Evolutionary conservation across 2,888 invertebrate genomes (phyloP), one percentile per base, ranked within the genome.

Genomic region (Troides aeacus): DNA sequence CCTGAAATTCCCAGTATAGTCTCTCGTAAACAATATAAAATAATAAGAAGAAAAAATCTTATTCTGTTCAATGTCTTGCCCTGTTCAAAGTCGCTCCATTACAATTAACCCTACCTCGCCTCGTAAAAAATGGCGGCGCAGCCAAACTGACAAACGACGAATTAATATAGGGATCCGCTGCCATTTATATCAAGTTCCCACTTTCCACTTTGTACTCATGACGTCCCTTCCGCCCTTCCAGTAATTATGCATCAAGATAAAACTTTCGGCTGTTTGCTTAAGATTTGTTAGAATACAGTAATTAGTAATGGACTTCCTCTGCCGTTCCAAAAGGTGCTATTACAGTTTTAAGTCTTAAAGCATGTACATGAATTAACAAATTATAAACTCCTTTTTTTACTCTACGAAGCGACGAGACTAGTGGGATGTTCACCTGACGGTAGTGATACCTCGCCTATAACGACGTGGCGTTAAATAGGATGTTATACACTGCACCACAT

Each of bases 91-190:
- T 77, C 78, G 74, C 78, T 80, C 78, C 77, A 78, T 83, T 84
- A 88, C 87, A 88, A 86, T 89, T 89, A 88, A 87, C 84, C 83
- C 84, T 81, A 81, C 82, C 77, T 76, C 79, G 78, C 75, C 77
- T 78, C 83, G 80, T 79, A 83, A 86, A 87, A 87, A 88, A 86
- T 85, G 78, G 80, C 84, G 78, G 78, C 81, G 80, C 79, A 77
- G 76, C 77, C 77, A 80, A 79, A 82, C 83, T 78, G 82, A 88
- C 86, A 87, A 89, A 89, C 87, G 88, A 89, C 88, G 84, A 86
- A 88, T 89, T 90, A 89, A 90, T 89, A 88, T 84, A 79, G 78
- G 82, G 83, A 82, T 82, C 84, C 78, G 75, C 77, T 75, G 79
- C 82, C 81, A 87, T 90, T 88, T 87, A 84, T 86, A 83, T 80